phyloP scores from a whole-genome alignment of 2,113 vertebrate genomes.

The Triplophysa siluroides region DNA sequence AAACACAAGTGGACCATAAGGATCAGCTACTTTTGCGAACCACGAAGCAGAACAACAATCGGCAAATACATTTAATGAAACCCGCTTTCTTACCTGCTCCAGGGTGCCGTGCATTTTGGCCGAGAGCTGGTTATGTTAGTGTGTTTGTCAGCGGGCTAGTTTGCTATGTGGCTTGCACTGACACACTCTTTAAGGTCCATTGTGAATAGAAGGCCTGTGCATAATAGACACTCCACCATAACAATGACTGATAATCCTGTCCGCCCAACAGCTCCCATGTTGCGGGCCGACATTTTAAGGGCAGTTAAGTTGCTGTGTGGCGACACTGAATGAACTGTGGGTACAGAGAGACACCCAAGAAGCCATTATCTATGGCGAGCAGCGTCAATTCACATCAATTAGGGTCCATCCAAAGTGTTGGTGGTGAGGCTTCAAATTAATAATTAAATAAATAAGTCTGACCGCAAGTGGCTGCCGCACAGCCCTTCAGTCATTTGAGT shows the following conservation, averaged over 20 bases:
- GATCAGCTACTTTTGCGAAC: background rate
- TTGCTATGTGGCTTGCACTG: slow-evolving; percentile 74
- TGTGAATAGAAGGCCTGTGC: slow-evolving; percentile 78
- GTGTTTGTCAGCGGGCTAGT: slow-evolving; percentile 74
- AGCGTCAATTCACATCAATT: slow-evolving; percentile 80
- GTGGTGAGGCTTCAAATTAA: slow-evolving; percentile 80
- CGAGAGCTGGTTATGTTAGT: slow-evolving; percentile 69
- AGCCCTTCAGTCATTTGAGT: slow-evolving; percentile 78
- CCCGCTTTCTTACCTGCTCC: slow-evolving; percentile 73
- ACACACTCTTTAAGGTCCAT: slow-evolving; percentile 76
- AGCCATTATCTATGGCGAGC: slow-evolving; percentile 78
- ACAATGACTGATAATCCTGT: slow-evolving; percentile 81
- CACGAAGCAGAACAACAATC: slow-evolving; percentile 52
- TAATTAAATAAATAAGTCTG: slow-evolving; percentile 76
- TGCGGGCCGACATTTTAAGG: slow-evolving; percentile 79
- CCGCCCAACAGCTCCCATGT: slow-evolving; percentile 75
- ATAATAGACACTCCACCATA: slow-evolving; percentile 80
- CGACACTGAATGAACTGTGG: slow-evolving; percentile 76
- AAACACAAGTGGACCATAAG: background rate
- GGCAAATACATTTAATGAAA: slow-evolving; percentile 68
- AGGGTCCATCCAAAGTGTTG: slow-evolving; percentile 80
- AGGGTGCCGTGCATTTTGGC: slow-evolving; percentile 65
- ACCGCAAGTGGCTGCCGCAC: slow-evolving; percentile 75
- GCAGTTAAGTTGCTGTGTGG: slow-evolving; percentile 80
- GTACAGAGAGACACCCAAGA: slow-evolving; percentile 76